A percentile compares a stretch with the other conserved stretches of the same genome.
These are phyloP conservation scores for Nymphalis c-album DNA, from an alignment of 2,888 invertebrate species.

Conservation along the genomic window DNA sequence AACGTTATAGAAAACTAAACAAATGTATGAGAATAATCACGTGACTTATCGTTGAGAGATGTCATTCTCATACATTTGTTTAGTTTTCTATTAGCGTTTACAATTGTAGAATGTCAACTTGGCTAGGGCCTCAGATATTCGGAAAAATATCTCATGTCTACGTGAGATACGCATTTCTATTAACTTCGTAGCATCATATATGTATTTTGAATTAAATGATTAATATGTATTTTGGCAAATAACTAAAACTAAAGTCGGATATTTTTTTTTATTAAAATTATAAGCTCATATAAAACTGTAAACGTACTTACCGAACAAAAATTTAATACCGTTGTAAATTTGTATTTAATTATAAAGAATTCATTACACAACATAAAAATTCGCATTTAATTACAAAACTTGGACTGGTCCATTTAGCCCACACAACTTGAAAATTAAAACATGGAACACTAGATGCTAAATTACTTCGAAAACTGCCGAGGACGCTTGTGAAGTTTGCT, in stretches of 20 bases:
- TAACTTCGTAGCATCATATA: too few relatives aligned
- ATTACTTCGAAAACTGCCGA: slow-evolving; percentile 34
- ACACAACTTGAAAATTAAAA: slow-evolving; percentile 31
- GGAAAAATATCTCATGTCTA: slow-evolving; percentile 29
- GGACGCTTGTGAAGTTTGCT: slow-evolving; percentile 30
- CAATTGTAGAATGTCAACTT: too few relatives aligned
- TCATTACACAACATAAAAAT: not conserved
- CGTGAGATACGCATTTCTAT: slow-evolving; percentile 20
- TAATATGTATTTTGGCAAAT: too few relatives aligned
- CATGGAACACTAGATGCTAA: slow-evolving; percentile 31
- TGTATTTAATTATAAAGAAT: not conserved
- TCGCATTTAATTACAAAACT: slow-evolving; percentile 26
- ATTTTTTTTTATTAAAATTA: too few relatives aligned
- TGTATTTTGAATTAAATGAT: too few relatives aligned
- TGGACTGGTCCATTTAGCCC: slow-evolving; percentile 25
- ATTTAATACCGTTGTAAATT: not conserved
- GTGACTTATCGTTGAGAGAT: too few relatives aligned
- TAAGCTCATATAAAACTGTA: not conserved
- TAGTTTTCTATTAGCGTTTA: too few relatives aligned
- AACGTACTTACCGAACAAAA: not conserved
- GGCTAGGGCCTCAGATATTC: too few relatives aligned
- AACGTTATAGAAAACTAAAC: too few relatives aligned
- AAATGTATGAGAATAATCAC: too few relatives aligned
- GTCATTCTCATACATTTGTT: too few relatives aligned
- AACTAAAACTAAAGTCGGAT: too few relatives aligned